A percentile compares a stretch with the other conserved stretches of the same genome.
phyloP scores from a whole-genome alignment of 2,113 vertebrate species.

The Alouatta palliata region DNA sequence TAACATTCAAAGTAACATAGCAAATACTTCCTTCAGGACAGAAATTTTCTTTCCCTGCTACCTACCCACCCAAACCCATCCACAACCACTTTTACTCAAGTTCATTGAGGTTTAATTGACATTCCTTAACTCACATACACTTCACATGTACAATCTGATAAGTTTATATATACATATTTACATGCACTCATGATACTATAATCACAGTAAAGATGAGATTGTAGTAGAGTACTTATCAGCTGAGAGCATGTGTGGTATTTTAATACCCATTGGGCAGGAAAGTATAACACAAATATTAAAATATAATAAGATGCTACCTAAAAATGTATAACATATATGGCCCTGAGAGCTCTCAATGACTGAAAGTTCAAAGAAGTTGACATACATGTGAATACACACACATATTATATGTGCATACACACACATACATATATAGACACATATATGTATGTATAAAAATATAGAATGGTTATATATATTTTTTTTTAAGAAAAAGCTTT shows the following conservation, averaged over 20 bases:
- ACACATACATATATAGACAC: background rate
- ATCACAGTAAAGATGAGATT: background rate
- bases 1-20: background rate
- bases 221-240: background rate
- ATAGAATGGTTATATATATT: background rate
- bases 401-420: background rate
- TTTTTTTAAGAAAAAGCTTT: background rate
- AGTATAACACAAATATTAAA: background rate
- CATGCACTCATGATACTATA: background rate
- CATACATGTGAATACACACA: background rate
- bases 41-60: background rate
- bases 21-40: background rate
- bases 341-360: background rate
- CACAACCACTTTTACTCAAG: background rate
- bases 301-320: background rate
- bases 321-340: background rate
- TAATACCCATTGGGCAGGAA: background rate
- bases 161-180: background rate
- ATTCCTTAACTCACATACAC: background rate
- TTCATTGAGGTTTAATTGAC: background rate
- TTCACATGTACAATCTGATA: background rate
- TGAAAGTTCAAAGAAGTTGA: background rate
- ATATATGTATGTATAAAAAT: background rate
- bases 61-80: background rate
- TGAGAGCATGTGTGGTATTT: background rate